Percentiles rank a stretch among this genome's conserved stretches.
phyloP scores from a whole-genome alignment of 2,113 vertebrate species.

The Sebastes fasciatus region DNA sequence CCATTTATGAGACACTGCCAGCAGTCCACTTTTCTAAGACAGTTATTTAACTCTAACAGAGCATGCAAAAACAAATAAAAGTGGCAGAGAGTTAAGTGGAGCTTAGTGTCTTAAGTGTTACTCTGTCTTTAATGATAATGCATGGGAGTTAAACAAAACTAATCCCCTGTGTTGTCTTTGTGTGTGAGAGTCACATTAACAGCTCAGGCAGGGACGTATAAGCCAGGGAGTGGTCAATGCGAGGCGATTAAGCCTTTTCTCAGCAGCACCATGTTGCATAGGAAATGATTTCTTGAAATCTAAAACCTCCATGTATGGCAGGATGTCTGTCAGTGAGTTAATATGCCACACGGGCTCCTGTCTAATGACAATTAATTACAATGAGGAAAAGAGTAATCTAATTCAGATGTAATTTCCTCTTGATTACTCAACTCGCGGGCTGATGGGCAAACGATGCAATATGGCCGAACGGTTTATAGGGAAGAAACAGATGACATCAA shows the following conservation, averaged over 20 bases:
- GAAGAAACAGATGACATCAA: slow-evolving; percentile 4
- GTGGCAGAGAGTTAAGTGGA: slow-evolving; percentile 19
- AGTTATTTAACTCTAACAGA: slow-evolving; percentile 25
- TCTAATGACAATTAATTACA: slow-evolving; percentile 71
- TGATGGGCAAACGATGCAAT: slow-evolving; percentile 33
- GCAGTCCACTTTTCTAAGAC: neutral
- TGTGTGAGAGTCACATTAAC: slow-evolving; percentile 34
- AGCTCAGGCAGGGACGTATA: slow-evolving; percentile 15
- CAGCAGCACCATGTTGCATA: slow-evolving; percentile 14
- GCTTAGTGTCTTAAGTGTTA: slow-evolving; percentile 20
- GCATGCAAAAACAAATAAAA: slow-evolving; percentile 38
- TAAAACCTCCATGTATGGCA: slow-evolving; percentile 46
- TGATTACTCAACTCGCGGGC: slow-evolving; percentile 47
- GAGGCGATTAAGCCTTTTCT: slow-evolving; percentile 43
- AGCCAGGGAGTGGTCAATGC: slow-evolving; percentile 43
- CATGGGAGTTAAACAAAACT: slow-evolving; percentile 35
- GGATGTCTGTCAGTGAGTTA: slow-evolving; percentile 70
- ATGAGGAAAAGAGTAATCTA: slow-evolving; percentile 66
- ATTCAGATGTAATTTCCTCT: slow-evolving; percentile 72
- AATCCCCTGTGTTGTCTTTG: slow-evolving; percentile 39
- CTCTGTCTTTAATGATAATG: slow-evolving; percentile 37
- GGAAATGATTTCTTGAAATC: slow-evolving; percentile 65
- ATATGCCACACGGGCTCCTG: slow-evolving; percentile 57
- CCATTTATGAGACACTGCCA: slow-evolving; percentile 21
- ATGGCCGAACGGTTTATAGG: slow-evolving; percentile 15